Conservation (phyloP, 2,113 vertebrate species). For the Etia nguti region DNA sequence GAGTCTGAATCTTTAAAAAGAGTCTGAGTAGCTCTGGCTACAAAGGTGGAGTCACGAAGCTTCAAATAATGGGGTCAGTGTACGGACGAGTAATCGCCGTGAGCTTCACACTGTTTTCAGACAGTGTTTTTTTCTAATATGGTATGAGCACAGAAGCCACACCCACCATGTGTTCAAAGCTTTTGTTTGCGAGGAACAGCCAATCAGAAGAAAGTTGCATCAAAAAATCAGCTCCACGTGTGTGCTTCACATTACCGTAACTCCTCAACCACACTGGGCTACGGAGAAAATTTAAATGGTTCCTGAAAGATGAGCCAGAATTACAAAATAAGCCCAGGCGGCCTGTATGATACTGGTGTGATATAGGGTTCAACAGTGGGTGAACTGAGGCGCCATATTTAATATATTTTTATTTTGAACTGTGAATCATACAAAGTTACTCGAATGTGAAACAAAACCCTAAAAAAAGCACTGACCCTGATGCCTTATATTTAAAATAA, state of each 20-base stretch:
- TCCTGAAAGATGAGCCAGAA: neutral
- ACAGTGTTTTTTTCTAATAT: rapidly evolving
- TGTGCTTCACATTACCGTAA: neutral
- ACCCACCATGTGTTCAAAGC: neutral
- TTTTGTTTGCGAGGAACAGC: neutral
- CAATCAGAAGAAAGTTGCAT: neutral
- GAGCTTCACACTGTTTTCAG: too few species aligned
- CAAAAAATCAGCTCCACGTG: neutral
- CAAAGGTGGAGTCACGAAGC: neutral
- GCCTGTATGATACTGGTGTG: neutral
- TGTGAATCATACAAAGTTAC: rapidly evolving
- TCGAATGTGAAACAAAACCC: rapidly evolving
- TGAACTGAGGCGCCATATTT: rapidly evolving
- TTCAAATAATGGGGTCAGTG: rapidly evolving
- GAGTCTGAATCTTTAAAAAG: neutral
- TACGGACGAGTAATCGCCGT: rapidly evolving
- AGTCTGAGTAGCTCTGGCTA: neutral
- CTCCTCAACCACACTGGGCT: neutral
- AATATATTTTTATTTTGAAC: neutral
- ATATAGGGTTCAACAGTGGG: neutral
- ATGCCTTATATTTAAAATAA: neutral
- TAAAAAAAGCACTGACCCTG: rapidly evolving
- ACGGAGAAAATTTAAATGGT: neutral
- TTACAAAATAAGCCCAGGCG: rapidly evolving
- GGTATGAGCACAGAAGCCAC: neutral